Base-by-base conservation (phyloP, 2,888 invertebrate genomes). In the Lagria hirta region DNA sequence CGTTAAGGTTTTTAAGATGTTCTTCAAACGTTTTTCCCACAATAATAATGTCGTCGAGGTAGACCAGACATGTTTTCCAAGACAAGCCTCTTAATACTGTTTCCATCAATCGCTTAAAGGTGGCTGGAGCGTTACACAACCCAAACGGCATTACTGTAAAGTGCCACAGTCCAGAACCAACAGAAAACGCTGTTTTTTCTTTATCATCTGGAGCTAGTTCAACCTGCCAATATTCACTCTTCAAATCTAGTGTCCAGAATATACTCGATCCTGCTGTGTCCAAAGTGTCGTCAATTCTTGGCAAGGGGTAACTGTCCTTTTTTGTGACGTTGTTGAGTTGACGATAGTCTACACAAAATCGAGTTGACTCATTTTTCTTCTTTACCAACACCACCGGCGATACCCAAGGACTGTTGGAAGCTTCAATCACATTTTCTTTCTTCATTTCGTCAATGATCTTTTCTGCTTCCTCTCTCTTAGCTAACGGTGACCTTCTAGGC, bases 21-120 rank as follows among this genome's bases (percentile, higher is more conserved):
- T 60, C 40, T 17, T 47, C 29, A 3, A 37, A 35, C 8, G 43
- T 54, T 16, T 45, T 42, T 2, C 60, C 60, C 4, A 60, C 60
- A 1, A 66, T 49, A 3, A 62, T 33, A 18, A 66, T 55, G 23
- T 65, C 67, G 32, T 68, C 64, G 11, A 61, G 44, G 51, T 23
- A 28, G 48, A n/a, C n/a, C n/a, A n/a, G n/a, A n/a, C n/a, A n/a
- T n/a, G n/a, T n/a, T n/a, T n/a, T n/a, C n/a, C n/a, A n/a, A n/a
- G n/a, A n/a, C n/a, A n/a, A n/a, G n/a, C n/a, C n/a, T n/a, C n/a
- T n/a, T n/a, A n/a, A n/a, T 11, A 15, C 43, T 3, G 10, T n/a
- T 20, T 61, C 55, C 55, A 60, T 48, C 24, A 55, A 24, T 16
- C 50, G n/a, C 20, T 58, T 48, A 36, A 58, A 55, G 2, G 57